Conservation (phyloP, 2,113 vertebrate genomes). For the Pseudorhombus dupliciocellatus region DNA sequence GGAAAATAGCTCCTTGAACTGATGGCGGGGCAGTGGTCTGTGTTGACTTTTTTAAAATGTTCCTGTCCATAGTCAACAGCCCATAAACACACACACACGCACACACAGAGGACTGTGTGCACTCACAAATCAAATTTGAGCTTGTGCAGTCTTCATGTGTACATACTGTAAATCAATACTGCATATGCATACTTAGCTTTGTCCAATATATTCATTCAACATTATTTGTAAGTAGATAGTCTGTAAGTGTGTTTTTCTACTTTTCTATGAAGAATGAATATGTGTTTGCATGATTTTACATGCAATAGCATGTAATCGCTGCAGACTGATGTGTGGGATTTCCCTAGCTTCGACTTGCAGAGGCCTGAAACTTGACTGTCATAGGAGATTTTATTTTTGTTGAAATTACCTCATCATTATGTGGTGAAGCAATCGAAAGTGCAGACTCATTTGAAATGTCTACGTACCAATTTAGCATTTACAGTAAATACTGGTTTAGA, state of each 20-base stretch:
- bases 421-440: not conserved
- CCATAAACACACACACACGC: slow-evolving; percentile 43
- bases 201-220: not conserved
- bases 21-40: slow-evolving; percentile 60
- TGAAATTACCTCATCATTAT: not conserved
- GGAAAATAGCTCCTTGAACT: slow-evolving; percentile 78
- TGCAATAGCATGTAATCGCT: not conserved
- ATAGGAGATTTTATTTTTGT: not conserved
- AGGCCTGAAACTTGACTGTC: not conserved
- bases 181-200: not conserved
- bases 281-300: slow-evolving; percentile 18
- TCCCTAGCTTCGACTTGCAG: not conserved
- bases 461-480: not conserved
- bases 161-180: not conserved
- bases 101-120: not conserved
- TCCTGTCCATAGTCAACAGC: slow-evolving; percentile 61
- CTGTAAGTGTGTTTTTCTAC: not conserved
- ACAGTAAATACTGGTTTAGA: not conserved
- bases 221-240: not conserved
- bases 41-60: slow-evolving; percentile 68
- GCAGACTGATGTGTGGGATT: not conserved
- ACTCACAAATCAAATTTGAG: not conserved
- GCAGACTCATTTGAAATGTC: not conserved
- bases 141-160: slow-evolving; percentile 6
- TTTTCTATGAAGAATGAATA: slow-evolving; percentile 6